These are phyloP conservation scores for Leptodactylus fallax DNA, from an alignment of 2,797 vertebrate genomes.

Conservation along the genomic window DNA sequence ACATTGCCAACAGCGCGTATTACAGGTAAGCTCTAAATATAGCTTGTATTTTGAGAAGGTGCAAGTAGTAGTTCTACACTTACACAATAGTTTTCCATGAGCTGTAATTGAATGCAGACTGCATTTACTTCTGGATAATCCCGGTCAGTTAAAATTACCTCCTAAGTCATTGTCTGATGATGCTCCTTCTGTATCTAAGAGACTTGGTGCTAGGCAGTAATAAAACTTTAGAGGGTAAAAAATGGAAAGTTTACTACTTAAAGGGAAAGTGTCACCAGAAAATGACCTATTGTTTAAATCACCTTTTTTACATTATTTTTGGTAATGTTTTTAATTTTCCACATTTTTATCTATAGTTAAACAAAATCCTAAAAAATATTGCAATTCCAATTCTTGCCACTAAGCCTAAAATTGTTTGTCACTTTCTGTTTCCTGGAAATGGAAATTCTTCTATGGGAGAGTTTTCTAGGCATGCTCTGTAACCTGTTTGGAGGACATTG, in stretches of 20 bases:
- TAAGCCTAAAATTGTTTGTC: too few species aligned
- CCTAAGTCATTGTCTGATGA: neutral
- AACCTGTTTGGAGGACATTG: too few species aligned
- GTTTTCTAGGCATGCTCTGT: too few species aligned
- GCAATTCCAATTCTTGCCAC: too few species aligned
- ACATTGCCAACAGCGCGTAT: constrained; percentile 21
- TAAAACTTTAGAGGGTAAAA: neutral
- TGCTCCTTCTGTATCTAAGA: neutral
- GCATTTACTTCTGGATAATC: constrained; percentile 21
- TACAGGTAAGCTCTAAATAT: constrained; percentile 41
- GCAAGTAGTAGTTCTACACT: constrained; percentile 49
- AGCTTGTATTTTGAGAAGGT: constrained; percentile 54
- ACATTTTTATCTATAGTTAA: too few species aligned
- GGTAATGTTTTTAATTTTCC: too few species aligned
- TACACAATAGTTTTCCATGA: constrained; percentile 58
- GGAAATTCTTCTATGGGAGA: too few species aligned
- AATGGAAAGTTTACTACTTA: neutral
- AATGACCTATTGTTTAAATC: too few species aligned
- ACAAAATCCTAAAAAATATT: too few species aligned
- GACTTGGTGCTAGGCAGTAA: neutral
- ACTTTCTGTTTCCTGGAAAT: too few species aligned
- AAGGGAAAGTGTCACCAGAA: too few species aligned
- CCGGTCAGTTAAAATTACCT: constrained; percentile 1
- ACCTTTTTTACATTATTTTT: too few species aligned
- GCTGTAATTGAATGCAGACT: constrained; percentile 46